phyloP scores from a whole-genome alignment of 2,113 vertebrate genomes.

The Sturnira hondurensis region DNA sequence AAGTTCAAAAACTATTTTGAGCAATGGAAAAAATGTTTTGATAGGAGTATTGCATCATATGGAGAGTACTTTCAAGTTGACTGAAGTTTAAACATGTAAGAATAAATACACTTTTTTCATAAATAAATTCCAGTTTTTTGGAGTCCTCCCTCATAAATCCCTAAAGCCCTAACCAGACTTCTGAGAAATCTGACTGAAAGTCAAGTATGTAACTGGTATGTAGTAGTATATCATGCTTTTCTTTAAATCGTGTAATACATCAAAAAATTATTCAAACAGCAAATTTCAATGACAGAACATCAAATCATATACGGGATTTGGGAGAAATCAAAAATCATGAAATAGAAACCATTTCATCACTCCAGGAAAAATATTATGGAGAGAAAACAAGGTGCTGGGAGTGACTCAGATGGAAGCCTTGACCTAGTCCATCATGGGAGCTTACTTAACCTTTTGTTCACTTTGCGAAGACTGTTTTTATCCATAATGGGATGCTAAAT shows the following conservation, averaged over 20 bases:
- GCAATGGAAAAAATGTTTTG: too few relatives aligned
- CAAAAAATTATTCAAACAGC: background rate
- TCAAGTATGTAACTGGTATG: background rate
- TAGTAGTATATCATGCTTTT: background rate
- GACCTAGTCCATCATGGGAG: slow-evolving; percentile 33
- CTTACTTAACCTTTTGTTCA: slow-evolving; percentile 54
- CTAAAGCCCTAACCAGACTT: slow-evolving; percentile 11
- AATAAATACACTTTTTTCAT: too few relatives aligned
- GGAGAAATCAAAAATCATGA: background rate
- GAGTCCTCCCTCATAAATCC: background rate
- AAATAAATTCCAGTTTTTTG: too few relatives aligned
- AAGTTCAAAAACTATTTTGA: too few relatives aligned
- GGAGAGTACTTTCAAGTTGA: too few relatives aligned
- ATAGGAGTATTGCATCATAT: too few relatives aligned
- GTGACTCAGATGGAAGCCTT: background rate
- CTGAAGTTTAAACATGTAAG: too few relatives aligned
- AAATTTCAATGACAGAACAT: background rate
- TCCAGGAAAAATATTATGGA: background rate
- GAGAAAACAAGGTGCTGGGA: background rate
- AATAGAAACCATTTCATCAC: background rate
- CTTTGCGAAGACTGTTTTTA: background rate
- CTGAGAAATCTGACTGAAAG: slow-evolving; percentile 1
- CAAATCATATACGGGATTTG: slow-evolving; percentile 2
- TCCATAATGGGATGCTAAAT: background rate
- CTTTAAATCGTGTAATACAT: background rate